Conservation (phyloP, 2,888 invertebrate genomes). For the Baccha elongata region DNA sequence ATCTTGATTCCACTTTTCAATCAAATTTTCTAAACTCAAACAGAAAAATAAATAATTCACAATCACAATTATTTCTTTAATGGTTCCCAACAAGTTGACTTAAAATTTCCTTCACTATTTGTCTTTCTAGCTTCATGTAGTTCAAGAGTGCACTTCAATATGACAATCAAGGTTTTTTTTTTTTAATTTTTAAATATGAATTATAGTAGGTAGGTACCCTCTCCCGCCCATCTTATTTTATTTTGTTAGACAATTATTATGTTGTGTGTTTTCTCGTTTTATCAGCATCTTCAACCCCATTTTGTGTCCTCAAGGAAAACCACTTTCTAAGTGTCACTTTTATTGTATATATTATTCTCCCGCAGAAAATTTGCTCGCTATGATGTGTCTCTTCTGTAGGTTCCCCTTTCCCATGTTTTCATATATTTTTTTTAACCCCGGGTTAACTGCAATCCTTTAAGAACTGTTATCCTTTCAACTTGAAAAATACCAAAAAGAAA, state of each 20-base stretch:
- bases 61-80: conserved; percentile 1
- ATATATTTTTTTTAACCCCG: conserved; percentile 51
- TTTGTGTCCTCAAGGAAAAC: conserved; percentile 28
- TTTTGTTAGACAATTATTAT: background rate
- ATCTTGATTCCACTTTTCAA: too few species aligned
- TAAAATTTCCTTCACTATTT: background rate
- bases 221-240: too few species aligned
- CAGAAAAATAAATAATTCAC: too few species aligned
- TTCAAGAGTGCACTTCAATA: conserved; percentile 27
- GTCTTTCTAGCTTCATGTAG: conserved; percentile 1
- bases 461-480: conserved; percentile 67
- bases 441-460: conserved; percentile 72
- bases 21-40: too few species aligned
- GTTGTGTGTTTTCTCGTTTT: conserved; percentile 31
- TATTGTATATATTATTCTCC: conserved; percentile 42
- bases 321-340: conserved; percentile 46
- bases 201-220: background rate
- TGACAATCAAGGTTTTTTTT: conserved; percentile 23
- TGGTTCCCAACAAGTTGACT: background rate
- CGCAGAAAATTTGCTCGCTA: conserved; percentile 46
- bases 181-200: conserved; percentile 13
- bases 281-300: conserved; percentile 26
- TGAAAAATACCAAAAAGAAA: conserved; percentile 34
- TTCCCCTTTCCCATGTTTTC: background rate
- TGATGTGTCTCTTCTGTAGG: background rate